These are phyloP conservation scores for Eupithecia insigniata DNA, from an alignment of 2,888 invertebrate species.

Conservation along the genomic window DNA sequence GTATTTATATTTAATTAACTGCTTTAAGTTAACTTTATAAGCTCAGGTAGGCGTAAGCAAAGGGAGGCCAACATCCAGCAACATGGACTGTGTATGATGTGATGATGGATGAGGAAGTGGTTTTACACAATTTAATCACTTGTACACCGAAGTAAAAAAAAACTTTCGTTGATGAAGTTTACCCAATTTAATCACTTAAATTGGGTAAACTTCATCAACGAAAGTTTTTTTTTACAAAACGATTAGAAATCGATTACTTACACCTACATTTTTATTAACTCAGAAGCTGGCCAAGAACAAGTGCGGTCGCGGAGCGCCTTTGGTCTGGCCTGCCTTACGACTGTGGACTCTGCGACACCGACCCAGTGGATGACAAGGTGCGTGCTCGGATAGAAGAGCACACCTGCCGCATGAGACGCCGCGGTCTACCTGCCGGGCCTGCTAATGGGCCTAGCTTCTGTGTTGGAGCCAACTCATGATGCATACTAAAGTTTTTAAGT, in stretches of 20 bases:
- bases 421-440: neutral
- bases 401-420: constrained; percentile 11
- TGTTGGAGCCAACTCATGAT: neutral
- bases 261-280: neutral
- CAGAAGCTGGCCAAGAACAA: constrained; percentile 4
- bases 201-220: no score
- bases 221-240: no score
- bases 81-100: neutral
- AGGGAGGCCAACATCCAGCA: no score
- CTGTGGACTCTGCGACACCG: neutral
- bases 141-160: no score
- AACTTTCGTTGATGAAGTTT: no score
- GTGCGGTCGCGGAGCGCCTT: constrained; percentile 7
- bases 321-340: constrained; percentile 6
- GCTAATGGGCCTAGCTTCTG: constrained; percentile 6
- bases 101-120: no score
- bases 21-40: no score
- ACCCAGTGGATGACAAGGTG: neutral
- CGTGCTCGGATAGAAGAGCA: constrained; percentile 11
- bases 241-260: no score
- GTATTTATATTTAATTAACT: no score
- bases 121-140: no score
- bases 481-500: neutral
- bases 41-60: no score
- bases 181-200: no score